Evolutionary conservation across 2,888 invertebrate species (phyloP).

Genomic region (Ophion slaviceki): DNA sequence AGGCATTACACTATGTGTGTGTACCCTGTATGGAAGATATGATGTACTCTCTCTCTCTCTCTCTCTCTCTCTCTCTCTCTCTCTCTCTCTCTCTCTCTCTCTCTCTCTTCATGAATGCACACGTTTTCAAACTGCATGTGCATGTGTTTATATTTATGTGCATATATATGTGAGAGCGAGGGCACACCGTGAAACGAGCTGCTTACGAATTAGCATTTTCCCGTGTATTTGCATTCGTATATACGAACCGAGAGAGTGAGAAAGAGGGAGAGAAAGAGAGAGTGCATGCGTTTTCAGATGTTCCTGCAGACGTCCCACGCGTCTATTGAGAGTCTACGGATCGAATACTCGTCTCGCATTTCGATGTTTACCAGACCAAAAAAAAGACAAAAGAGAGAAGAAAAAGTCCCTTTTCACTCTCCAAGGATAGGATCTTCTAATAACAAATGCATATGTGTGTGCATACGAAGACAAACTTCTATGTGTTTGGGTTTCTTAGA

Average conservation of each 20-base stretch:
- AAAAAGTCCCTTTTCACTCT: slow-evolving; percentile 11
- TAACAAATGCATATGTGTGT: slow-evolving; percentile 13
- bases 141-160: slow-evolving; percentile 28
- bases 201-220: slow-evolving; percentile 68
- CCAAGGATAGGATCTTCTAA: slow-evolving; percentile 8
- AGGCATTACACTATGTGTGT: slow-evolving; percentile 11
- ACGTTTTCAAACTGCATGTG: neutral
- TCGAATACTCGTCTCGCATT: slow-evolving; percentile 46
- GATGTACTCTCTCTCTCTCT: slow-evolving; percentile 39
- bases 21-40: slow-evolving; percentile 20
- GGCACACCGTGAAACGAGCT: slow-evolving; percentile 49
- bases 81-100: slow-evolving; percentile 19
- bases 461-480: neutral
- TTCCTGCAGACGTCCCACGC: slow-evolving; percentile 38
- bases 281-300: slow-evolving; percentile 42
- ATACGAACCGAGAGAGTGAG: neutral
- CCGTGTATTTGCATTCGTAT: slow-evolving; percentile 59
- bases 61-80: neutral
- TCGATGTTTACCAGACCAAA: slow-evolving; percentile 35
- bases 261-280: neutral
- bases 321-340: slow-evolving; percentile 40
- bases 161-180: slow-evolving; percentile 13
- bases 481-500: neutral
- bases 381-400: slow-evolving; percentile 5
- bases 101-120: neutral